Evolutionary conservation across 2,888 invertebrate species (phyloP), one percentile per base, ranked within the genome.

Genomic region (Ophonus ardosiacus): DNA sequence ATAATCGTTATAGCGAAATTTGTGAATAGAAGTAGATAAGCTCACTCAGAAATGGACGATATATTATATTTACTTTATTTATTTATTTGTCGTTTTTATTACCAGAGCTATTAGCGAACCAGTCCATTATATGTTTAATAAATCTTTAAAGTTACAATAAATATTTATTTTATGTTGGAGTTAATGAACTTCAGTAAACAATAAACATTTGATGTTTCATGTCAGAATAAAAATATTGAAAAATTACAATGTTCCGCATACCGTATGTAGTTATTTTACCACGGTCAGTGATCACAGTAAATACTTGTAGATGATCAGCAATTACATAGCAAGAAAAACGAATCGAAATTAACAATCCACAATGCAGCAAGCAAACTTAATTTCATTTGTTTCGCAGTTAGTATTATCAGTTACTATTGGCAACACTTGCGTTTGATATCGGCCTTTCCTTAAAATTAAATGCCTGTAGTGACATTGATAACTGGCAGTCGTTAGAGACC

Each of bases 251-350:
- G 17, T 74, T 74, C 71, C 17, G 71, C 18, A 21, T 74, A 40
- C 71, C 71, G 43, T 68, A 40, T 38, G 68, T 68, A 68, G 74
- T 74, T 74, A 74, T 18, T 78, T 78, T 78, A 57, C 31, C 57
- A 78, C 78, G 78, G 57, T 78, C 78, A 78, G 7, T 78, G 40
- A 21, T 31, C 57, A 78, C 57, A 15, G 78, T 78, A 78, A 78
- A 57, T 78, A 78, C 71, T 74, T 74, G 71, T 74, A 43, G 71
- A 74, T 74, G 71, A 74, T 40, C 71, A 7, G 71, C 71, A 74
- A 74, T 74, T 74, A 74, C 43, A 74, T 43, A 18, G 71, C 8
- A 74, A 74, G 71, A 74, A 74, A 74, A 74, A 43, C 43, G 71
- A 21, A 74, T 74, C 43, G 43, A 74, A 74, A 74, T 74, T 43